phyloP scores from a whole-genome alignment of 2,888 invertebrate genomes.

The Neoscelio sp. region DNA sequence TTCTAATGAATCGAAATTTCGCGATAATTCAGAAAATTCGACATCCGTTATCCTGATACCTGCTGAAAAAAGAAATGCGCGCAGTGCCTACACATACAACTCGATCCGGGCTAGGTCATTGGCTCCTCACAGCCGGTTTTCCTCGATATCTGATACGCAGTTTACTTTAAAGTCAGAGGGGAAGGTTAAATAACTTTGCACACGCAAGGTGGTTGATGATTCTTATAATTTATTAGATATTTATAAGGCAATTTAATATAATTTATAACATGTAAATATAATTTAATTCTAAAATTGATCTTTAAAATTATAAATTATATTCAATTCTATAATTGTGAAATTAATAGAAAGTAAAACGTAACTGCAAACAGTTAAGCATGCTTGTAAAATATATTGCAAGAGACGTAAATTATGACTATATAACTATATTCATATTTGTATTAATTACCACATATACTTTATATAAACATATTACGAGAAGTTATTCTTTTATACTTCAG shows the following conservation, averaged over 20 bases:
- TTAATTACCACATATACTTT: too few species aligned
- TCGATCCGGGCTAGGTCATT: constrained; percentile 64
- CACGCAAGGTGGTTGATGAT: constrained; percentile 61
- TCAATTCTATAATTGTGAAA: too few species aligned
- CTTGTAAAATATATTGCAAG: too few species aligned
- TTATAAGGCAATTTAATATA: constrained; percentile 79
- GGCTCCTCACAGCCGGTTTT: constrained; percentile 62
- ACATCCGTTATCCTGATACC: constrained; percentile 39
- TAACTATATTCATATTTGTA: too few species aligned
- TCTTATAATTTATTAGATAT: constrained; percentile 79
- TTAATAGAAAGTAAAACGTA: too few species aligned
- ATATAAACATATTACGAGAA: too few species aligned
- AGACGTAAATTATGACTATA: too few species aligned
- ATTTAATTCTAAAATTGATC: too few species aligned
- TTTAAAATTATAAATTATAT: too few species aligned
- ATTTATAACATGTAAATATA: constrained; percentile 72
- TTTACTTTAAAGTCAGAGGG: constrained; percentile 31
- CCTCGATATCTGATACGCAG: constrained; percentile 57
- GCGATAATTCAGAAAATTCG: constrained; percentile 5
- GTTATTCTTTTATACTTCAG: too few species aligned
- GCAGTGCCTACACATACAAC: constrained; percentile 36
- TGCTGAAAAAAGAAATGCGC: constrained; percentile 33
- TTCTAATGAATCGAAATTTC: background rate
- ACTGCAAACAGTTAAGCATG: too few species aligned
- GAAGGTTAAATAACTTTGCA: constrained; percentile 54